Evolutionary conservation across 1,140 invertebrate species (phyloP).

Genomic region (Drosophila willistoni): DNA sequence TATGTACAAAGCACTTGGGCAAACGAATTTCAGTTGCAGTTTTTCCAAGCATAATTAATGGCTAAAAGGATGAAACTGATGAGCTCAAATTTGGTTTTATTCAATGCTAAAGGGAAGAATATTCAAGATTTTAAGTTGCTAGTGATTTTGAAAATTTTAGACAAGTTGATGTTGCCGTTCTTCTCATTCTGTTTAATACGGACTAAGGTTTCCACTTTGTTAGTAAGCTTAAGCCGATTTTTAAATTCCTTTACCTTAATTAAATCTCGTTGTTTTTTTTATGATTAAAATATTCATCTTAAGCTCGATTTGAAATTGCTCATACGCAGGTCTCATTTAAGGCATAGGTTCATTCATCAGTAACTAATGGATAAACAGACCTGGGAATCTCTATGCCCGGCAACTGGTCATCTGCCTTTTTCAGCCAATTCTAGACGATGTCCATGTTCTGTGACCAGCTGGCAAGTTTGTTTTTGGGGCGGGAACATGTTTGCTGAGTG

Average conservation of each 20-base stretch:
- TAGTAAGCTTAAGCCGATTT: neutral
- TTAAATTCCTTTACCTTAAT: neutral
- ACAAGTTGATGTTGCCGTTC: too few species aligned
- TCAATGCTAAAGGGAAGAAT: constrained; percentile 3
- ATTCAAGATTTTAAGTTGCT: neutral
- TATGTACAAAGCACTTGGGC: constrained; percentile 16
- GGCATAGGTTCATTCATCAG: constrained; percentile 38
- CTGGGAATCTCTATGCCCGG: neutral
- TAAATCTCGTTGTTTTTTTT: neutral
- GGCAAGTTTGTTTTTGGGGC: constrained; percentile 34
- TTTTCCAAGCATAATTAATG: constrained; percentile 14
- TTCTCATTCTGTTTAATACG: too few species aligned
- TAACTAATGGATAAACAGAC: constrained; percentile 45
- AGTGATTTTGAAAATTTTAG: too few species aligned
- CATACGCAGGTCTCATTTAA: constrained; percentile 9
- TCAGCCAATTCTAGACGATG: constrained; percentile 16
- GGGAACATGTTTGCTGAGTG: neutral
- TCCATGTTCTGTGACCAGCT: neutral
- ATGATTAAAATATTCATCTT: constrained; percentile 54
- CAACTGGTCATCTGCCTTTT: constrained; percentile 21
- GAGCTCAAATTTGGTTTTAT: constrained; percentile 3
- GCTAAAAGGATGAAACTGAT: constrained; percentile 5
- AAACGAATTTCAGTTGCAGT: constrained; percentile 13
- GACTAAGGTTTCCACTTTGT: neutral
- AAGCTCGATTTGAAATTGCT: constrained; percentile 52